Evolutionary conservation across 2,888 invertebrate species (phyloP), one percentile per base, ranked within the genome.

Genomic region (Cantharis nigra): DNA sequence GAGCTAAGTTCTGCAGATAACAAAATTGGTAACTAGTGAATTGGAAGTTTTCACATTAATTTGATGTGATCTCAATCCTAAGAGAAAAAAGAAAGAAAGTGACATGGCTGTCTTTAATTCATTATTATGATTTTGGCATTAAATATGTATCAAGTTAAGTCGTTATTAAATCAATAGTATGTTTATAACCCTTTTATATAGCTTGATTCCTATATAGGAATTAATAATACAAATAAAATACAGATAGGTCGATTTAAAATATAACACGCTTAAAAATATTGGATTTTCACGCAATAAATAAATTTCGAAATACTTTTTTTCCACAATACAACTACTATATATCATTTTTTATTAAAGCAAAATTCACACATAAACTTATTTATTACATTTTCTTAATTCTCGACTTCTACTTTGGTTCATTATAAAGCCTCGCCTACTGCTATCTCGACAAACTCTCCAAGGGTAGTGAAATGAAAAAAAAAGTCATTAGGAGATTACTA

Each of bases 401-500:
- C 49, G n/a, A 49, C 5, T 49, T 49, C 49, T 49, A n/a, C 49
- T n/a, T 33, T 64, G 63, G 26, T 72, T 72, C 71, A 64, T 72
- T 72, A 72, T 28, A 30, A 72, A 63, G 16, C 30, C 64, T 72
- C 72, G 72, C 72, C 72, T 18, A 64, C 72, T 72, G 65, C 72
- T 63, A 72, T 72, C 72, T 72, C 72, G n/a, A 26, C 64, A 16
- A 28, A 30, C 30, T 72, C 18, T 49, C 7, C 11, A 64, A 20
- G 72, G 72, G n/a, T 72, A 72, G 64, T 64, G 72, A 26, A 13
- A 72, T 64, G 72, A 33, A 72, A 72, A 20, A 28, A 30, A 72
- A 71, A 28, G 64, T 30, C 72, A 72, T 72, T 72, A 72, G 20
- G 28, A 72, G 64, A 72, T 72, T 72, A 72, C 72, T 65, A 26